Conservation (phyloP, 92 coral and sea anemone species). For the Paragorgia papillata region DNA sequence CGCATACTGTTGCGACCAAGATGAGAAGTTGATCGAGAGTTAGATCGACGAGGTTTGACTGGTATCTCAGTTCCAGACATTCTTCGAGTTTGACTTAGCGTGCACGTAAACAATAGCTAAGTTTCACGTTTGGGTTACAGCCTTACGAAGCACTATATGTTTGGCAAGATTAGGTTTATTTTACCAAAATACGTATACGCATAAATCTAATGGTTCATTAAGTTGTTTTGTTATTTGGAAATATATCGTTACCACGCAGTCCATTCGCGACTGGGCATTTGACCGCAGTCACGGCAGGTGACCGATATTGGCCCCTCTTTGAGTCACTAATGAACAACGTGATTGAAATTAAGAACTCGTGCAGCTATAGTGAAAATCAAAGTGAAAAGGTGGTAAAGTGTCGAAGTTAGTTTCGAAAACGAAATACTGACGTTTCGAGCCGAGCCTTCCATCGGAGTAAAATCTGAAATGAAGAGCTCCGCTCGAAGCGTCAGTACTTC, state of each 20-base stretch:
- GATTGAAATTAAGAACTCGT: no score
- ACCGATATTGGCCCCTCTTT: no score
- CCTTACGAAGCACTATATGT: not conserved
- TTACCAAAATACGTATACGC: not conserved
- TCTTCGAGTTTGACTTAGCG: not conserved
- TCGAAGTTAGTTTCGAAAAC: no score
- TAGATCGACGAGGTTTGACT: not conserved
- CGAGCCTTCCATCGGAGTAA: no score
- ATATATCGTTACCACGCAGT: constrained; percentile 6
- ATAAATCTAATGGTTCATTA: constrained; percentile 28
- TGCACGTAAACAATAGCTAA: no score
- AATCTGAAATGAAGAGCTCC: no score
- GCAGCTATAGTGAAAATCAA: no score
- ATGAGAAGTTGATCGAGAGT: not conserved
- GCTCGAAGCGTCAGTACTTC: no score
- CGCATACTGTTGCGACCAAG: constrained; percentile 29
- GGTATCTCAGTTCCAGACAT: constrained; percentile 8
- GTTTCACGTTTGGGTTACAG: not conserved
- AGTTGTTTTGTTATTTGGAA: constrained; percentile 3
- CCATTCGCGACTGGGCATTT: not conserved
- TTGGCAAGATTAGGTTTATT: not conserved
- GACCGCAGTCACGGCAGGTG: no score
- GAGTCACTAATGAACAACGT: no score
- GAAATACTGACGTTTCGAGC: no score
- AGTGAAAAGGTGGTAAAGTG: no score